These are phyloP conservation scores for Oreochromis aureus DNA, from an alignment of 2,113 vertebrate genomes.

Conservation along the genomic window DNA sequence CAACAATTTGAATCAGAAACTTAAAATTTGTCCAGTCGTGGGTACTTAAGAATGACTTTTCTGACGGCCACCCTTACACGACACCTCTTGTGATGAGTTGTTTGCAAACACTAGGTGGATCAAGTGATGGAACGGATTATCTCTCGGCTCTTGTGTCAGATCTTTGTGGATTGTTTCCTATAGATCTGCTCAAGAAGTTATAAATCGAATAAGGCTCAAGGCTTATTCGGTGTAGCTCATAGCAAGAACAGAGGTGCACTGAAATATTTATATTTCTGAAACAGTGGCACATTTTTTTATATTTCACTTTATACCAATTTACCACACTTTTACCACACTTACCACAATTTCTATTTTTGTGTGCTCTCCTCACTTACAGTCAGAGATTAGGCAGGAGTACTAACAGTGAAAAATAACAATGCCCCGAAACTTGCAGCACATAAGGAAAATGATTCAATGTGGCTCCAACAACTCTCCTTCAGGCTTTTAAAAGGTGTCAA, in stretches of 20 bases:
- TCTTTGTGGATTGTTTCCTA: neutral
- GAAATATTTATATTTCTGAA: neutral
- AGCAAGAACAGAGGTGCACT: neutral
- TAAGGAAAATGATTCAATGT: neutral
- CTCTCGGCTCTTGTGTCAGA: neutral
- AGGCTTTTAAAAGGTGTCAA: neutral
- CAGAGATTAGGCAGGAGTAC: neutral
- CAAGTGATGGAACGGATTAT: neutral
- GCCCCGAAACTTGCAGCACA: neutral
- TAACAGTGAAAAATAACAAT: neutral
- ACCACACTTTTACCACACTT: neutral
- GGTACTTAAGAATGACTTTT: neutral
- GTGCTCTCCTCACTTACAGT: neutral
- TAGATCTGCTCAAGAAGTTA: neutral
- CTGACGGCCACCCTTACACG: neutral
- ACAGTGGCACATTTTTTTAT: neutral
- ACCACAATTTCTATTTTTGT: neutral
- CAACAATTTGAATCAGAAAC: neutral
- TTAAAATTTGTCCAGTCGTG: neutral
- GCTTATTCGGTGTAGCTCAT: neutral
- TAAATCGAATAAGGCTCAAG: neutral
- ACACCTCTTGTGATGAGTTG: neutral
- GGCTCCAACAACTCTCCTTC: neutral
- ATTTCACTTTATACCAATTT: neutral
- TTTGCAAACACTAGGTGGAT: neutral